Evolutionary conservation across 2,888 invertebrate genomes (phyloP), one percentile per base, ranked within the genome.

Genomic region (Catotricha subobsoleta): DNA sequence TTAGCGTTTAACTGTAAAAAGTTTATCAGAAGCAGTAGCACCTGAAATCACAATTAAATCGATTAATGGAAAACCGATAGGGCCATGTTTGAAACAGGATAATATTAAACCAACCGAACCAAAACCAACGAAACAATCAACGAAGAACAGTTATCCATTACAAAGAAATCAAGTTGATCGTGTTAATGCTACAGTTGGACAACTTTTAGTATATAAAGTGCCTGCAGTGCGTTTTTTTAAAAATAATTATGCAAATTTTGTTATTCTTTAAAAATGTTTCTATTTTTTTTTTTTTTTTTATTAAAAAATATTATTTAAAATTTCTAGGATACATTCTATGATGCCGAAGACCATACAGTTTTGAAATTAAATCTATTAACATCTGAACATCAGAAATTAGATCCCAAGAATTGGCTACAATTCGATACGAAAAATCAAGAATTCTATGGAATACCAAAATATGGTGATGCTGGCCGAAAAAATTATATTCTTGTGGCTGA

Each of bases 341-440:
- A 91, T 65, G 77, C 78, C 0, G 86, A 90, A 58, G 87, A 87
- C 55, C 80, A 80, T 13, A 74, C 74, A 46, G 76, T 83, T 0
- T 66, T 92, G 47, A 73, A 72, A 34, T 67, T 92, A 47, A 72
- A 77, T 0, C 65, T 90, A 0, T 67, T 81, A 36, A 80, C 80
- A 44, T 74, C 71, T 48, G 80, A 86, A 50, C 69, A 80, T 43
- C 69, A 71, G 5, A 68, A 72, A 37, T 65, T 87, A 20, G 71
- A 74, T 6, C 53, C 68, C 0, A 67, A 72, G 12, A 76, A 80
- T 56, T 94, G 92, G 91, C 61, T 94, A 47, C 87, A 88, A 59
- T 88, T 91, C 56, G 88, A 92, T 57, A 67, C 70, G 2, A 80
- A 80, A 52, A 87, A 86, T 64, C 81, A 86, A 53, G 87, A 86